Percentiles rank a stretch among this genome's conserved stretches.
phyloP scores from a whole-genome alignment of 2,113 vertebrate genomes.

The Archilochus colubris region DNA sequence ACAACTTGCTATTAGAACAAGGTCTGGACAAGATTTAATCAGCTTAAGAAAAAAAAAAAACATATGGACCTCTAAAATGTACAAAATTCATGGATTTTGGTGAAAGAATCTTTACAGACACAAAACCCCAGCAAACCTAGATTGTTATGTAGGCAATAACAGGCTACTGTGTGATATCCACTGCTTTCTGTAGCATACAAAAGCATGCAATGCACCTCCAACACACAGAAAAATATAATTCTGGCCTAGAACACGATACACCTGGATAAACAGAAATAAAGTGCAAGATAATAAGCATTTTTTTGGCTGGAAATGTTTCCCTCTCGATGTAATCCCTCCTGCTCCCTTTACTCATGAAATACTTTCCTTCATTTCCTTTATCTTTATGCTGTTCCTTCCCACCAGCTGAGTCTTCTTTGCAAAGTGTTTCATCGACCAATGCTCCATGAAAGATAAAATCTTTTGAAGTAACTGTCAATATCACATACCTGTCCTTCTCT shows the following conservation, averaged over 20 bases:
- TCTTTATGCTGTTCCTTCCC: not conserved
- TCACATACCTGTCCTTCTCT: not conserved
- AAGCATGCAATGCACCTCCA: not conserved
- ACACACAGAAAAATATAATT: not conserved
- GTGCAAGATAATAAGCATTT: not conserved
- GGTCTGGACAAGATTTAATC: not conserved
- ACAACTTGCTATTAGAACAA: constrained; percentile 1
- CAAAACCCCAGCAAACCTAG: not conserved
- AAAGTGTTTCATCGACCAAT: not conserved
- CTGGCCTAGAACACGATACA: not conserved
- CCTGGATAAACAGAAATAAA: not conserved
- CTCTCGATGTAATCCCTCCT: not conserved
- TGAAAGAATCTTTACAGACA: not conserved
- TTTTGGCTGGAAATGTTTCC: not conserved
- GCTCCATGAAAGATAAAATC: not conserved
- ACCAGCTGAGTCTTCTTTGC: not conserved
- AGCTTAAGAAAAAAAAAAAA: not conserved
- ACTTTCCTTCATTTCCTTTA: not conserved
- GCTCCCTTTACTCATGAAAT: not conserved
- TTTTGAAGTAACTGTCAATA: not conserved
- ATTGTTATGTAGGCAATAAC: not conserved
- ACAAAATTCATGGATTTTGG: not conserved
- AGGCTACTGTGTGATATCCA: not conserved
- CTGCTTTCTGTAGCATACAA: not conserved
- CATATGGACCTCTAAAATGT: not conserved